Evolutionary conservation across 2,888 invertebrate genomes (phyloP), one percentile per base, ranked within the genome.

Genomic region (Campoplex nolae): DNA sequence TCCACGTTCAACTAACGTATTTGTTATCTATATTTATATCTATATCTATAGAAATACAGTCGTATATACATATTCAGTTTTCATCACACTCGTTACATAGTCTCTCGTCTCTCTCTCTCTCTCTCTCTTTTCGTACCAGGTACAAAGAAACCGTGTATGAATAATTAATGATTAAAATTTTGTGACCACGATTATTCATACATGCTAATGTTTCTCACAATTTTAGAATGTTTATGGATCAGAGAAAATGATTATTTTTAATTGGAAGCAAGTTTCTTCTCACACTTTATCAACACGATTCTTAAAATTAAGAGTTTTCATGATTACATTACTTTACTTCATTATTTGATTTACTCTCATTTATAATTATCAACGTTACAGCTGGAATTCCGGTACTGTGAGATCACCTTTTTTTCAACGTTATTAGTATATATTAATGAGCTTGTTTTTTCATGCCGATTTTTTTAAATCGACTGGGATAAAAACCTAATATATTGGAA

Each of bases 81-180:
- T 70, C 54, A 83, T 83, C 86, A 45, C 58, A 67, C 83, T 86
- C 83, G 73, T 82, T 84, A 86, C 67, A 56, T 18, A n/a, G 62
- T 73, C 78, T 73, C 45, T 48, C 54, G 58, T 79, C 65, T 84
- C 67, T 54, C 23, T 38, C 38, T 38, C 38, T 56, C 54, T 79
- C 65, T 84, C 67, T 54, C 23, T 38, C 38, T 38, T 6, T 56
- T 65, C 32, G 56, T 56, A 28, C 16, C 77, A 28, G 65, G 54
- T 54, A 84, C 74, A 54, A 56, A 79, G 45, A 38, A 67, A 67
- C 23, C 38, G 23, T 48, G 23, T 32, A 79, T 74, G 78, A 79
- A 84, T 79, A 68, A 65, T 62, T 76, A 56, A 77, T 62, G 16
- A 71, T 70, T 48, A 23, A 35, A 67, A 79, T 58, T 73, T 65